Base-by-base conservation (phyloP, 2,113 vertebrate species). In the Pygathrix nemaeus region DNA sequence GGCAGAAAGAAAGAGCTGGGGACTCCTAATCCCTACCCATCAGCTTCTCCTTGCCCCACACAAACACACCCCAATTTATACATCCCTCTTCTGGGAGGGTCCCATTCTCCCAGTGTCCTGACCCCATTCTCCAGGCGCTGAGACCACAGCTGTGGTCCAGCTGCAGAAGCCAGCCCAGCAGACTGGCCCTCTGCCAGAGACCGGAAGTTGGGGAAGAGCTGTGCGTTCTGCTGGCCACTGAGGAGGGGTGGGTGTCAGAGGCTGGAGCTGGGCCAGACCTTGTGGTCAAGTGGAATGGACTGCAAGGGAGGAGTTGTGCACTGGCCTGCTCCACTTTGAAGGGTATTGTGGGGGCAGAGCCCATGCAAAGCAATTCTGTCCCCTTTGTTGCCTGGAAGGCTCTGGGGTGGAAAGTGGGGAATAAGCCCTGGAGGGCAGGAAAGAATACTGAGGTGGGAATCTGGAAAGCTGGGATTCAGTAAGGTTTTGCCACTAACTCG, bases 91-190 rank as follows among this genome's bases (percentile, higher is more conserved):
- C 68, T 12, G n/a, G 87, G 40, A 87, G 92, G 59, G 5, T 23
- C 16, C 61, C 50, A 10, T 55, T 43, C 25, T 68, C 66, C 14
- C 6, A 32, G 18, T 2, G 6, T 64, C 94, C 64, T 72, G 35
- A 50, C 61, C 10, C 66, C 45, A 32, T 40, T 88, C 93, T 83
- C 57, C 82, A 43, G 81, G 82, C 55, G 8, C 14, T 8, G 52
- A 52, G 70, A 55, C 80, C 91, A 87, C 93, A 97, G 93, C 97
- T 97, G 96, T 78, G 78, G 48, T 95, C 96, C 95, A 97, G 96
- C 97, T 95, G 96, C 23, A 23, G 78, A 90, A 83, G 80, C 48
- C 86, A 96, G 88, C 68, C 95, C 48, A 80, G 92, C 94, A 17
- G n/a, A 23, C 72, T 43, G 88, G 96, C 84, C 72, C 80, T 16